phyloP scores from a whole-genome alignment of 2,113 vertebrate genomes.

The Xyliphius kryptos region DNA sequence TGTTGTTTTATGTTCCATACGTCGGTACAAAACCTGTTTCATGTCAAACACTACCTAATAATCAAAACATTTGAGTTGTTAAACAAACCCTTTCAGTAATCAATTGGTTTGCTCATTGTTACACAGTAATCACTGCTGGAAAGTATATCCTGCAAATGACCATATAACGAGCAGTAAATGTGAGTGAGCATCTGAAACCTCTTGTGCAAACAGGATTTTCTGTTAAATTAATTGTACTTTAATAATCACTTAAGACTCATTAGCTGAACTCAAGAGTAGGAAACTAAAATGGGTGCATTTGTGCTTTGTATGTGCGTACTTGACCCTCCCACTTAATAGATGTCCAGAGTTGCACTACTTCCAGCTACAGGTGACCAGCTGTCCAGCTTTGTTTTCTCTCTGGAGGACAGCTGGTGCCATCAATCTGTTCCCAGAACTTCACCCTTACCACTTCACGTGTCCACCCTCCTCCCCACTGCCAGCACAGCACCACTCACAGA shows the following conservation, averaged over 20 bases:
- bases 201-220: too few species aligned
- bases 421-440: slow-evolving; percentile 56
- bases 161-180: too few species aligned
- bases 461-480: neutral
- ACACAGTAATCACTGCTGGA: too few species aligned
- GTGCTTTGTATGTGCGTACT: slow-evolving; percentile 24
- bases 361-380: slow-evolving; percentile 69
- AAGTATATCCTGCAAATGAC: too few species aligned
- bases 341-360: slow-evolving; percentile 51
- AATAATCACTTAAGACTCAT: neutral
- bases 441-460: slow-evolving; percentile 39
- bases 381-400: slow-evolving; percentile 56
- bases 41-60: too few species aligned
- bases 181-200: too few species aligned
- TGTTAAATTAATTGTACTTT: neutral
- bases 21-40: too few species aligned
- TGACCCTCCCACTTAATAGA: slow-evolving; percentile 49
- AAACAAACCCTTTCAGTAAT: too few species aligned
- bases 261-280: neutral
- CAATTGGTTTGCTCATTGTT: too few species aligned
- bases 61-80: too few species aligned
- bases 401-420: slow-evolving; percentile 66
- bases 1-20: too few species aligned
- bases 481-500: slow-evolving; percentile 2
- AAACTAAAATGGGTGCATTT: slow-evolving; percentile 4